These are phyloP conservation scores for Limonius californicus DNA, from an alignment of 1,140 invertebrate species.

Conservation along the genomic window DNA sequence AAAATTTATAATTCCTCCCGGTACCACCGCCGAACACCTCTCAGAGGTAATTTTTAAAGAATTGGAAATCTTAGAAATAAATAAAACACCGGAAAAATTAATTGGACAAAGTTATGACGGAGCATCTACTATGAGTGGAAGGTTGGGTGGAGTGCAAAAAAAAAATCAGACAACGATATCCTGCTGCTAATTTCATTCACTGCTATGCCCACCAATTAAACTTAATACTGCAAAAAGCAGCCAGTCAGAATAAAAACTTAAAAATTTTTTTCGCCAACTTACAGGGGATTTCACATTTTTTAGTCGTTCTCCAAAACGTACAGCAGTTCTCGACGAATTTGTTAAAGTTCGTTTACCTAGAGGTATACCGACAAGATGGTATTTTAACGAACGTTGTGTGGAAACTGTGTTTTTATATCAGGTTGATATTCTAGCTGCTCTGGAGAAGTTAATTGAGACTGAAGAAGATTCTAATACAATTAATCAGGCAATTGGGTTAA, in stretches of 20 bases:
- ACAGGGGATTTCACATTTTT: constrained; percentile 23
- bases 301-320: constrained; percentile 20
- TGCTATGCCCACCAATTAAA: constrained; percentile 35
- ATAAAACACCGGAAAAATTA: constrained; percentile 34
- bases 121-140: constrained; percentile 29
- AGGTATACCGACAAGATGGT: constrained; percentile 21
- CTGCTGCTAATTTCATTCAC: constrained; percentile 1
- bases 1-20: constrained; percentile 33
- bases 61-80: constrained; percentile 29
- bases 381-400: constrained; percentile 19
- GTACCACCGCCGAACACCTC: constrained; percentile 21
- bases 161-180: constrained; percentile 20
- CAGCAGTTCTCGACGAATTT: constrained; percentile 18
- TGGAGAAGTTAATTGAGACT: constrained; percentile 13
- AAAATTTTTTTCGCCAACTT: constrained; percentile 25
- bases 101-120: constrained; percentile 34
- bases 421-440: neutral
- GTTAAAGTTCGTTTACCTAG: constrained; percentile 15
- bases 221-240: constrained; percentile 29
- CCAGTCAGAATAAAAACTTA: constrained; percentile 19
- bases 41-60: constrained; percentile 29
- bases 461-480: constrained; percentile 10
- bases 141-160: constrained; percentile 33
- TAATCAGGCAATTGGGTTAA: constrained; percentile 4
- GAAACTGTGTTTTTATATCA: constrained; percentile 6